phyloP scores from a whole-genome alignment of 2,797 vertebrate species.

The Gymnothorax javanicus region DNA sequence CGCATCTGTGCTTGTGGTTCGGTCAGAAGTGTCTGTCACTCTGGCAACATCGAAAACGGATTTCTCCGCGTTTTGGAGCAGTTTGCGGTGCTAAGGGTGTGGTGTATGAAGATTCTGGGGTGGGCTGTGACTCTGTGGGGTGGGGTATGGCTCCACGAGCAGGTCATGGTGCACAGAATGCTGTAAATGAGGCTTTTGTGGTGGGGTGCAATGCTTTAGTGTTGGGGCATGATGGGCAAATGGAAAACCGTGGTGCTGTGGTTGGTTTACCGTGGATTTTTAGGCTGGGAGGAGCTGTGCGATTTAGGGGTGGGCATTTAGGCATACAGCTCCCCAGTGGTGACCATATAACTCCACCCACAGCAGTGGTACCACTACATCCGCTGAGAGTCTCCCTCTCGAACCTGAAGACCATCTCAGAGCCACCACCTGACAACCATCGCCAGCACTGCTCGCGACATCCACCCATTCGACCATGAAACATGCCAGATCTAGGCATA shows the following conservation, averaged over 20 bases:
- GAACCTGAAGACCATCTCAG: slow-evolving; percentile 45
- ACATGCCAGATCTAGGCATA: not conserved
- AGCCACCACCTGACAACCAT: slow-evolving; percentile 20
- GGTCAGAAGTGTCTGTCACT: slow-evolving; percentile 10
- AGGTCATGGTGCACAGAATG: not conserved
- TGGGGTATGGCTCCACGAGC: not conserved
- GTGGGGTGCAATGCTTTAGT: not conserved
- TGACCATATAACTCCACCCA: not conserved
- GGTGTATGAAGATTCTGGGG: not conserved
- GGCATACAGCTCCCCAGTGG: not conserved
- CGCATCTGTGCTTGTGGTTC: not conserved
- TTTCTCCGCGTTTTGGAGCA: not conserved
- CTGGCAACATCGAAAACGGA: not conserved
- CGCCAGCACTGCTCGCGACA: no score
- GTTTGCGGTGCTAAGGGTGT: not conserved
- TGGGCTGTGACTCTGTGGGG: no score
- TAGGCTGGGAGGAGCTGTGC: not conserved
- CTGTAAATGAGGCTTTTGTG: not conserved
- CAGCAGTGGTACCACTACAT: not conserved
- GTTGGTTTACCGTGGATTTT: no score
- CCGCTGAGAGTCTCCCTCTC: slow-evolving; percentile 30
- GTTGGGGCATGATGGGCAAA: no score
- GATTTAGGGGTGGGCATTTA: not conserved
- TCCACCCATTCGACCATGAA: not conserved
- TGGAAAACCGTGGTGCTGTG: no score